A percentile compares a stretch with the other conserved stretches of the same genome.
Evolutionary conservation across 1,140 invertebrate species (phyloP).

Genomic region (Drosophila erecta): DNA sequence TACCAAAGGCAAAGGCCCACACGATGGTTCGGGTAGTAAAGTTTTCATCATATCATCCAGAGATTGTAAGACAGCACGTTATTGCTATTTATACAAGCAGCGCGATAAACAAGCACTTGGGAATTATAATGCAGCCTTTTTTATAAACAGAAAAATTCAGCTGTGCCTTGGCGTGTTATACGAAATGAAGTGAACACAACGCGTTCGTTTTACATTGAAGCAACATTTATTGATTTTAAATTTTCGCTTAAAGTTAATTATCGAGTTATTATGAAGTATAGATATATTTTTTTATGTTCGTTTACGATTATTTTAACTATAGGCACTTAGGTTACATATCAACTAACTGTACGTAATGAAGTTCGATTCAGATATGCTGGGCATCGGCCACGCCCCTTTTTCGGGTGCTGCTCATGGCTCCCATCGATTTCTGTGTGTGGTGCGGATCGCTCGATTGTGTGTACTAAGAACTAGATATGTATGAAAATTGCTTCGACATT

Average conservation of each 20-base stretch:
- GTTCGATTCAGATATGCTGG: constrained; percentile 56
- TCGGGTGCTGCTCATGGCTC: constrained; percentile 38
- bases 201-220: constrained; percentile 50
- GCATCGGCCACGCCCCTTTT: constrained; percentile 24
- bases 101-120: constrained; percentile 30
- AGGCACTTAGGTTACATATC: constrained; percentile 80
- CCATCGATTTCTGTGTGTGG: constrained; percentile 9
- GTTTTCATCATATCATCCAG: constrained; percentile 50
- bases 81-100: constrained; percentile 19
- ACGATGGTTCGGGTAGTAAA: constrained; percentile 67
- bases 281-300: constrained; percentile 25
- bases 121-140: constrained; percentile 50
- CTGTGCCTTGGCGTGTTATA: constrained; percentile 25
- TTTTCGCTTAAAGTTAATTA: constrained; percentile 40
- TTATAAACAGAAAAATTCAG: not conserved
- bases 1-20: constrained; percentile 73
- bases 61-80: accelerated
- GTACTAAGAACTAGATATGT: constrained; percentile 38
- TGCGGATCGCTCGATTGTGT: constrained; percentile 14
- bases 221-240: constrained; percentile 76
- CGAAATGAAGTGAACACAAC: not conserved
- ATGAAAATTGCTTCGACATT: constrained; percentile 75
- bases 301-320: constrained; percentile 55
- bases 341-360: constrained; percentile 77
- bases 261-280: constrained; percentile 33